These are phyloP conservation scores for Sacculina carcini DNA, from an alignment of 2,888 invertebrate genomes.

Conservation along the genomic window DNA sequence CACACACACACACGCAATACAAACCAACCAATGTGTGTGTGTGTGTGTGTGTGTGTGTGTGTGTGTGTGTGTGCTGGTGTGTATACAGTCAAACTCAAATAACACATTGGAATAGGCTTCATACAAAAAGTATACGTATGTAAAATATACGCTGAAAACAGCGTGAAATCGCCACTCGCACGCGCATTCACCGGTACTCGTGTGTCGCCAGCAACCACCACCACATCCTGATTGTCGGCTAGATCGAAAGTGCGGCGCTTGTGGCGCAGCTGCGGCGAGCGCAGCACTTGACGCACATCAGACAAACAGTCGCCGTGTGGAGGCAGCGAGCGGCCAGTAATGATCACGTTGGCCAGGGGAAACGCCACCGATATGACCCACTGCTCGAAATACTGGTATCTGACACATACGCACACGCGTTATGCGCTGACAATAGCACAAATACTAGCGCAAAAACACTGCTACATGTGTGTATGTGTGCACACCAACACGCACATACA, in stretches of 20 bases:
- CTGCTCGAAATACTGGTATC: conserved; percentile 15
- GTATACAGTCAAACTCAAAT: no score
- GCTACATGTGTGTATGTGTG: no score
- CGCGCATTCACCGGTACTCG: conserved; percentile 9
- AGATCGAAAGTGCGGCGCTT: conserved; percentile 12
- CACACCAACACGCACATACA: no score
- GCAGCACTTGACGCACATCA: conserved; percentile 13
- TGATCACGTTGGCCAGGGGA: conserved; percentile 14
- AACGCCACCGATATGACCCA: conserved; percentile 15
- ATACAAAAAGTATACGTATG: neutral
- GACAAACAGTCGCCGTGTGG: conserved; percentile 12
- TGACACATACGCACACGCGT: no score
- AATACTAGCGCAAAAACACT: no score
- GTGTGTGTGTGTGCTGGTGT: no score
- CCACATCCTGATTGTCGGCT: conserved; percentile 9
- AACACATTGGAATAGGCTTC: no score
- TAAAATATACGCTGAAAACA: neutral
- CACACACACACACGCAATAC: no score
- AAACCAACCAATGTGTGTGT: no score
- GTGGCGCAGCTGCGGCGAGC: conserved; percentile 12
- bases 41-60: no score
- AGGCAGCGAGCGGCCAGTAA: conserved; percentile 14
- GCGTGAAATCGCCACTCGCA: neutral
- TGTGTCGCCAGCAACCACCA: conserved; percentile 15
- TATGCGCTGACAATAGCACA: no score